Base-by-base conservation (phyloP, 2,113 vertebrate species). In the Holacanthus passer region DNA sequence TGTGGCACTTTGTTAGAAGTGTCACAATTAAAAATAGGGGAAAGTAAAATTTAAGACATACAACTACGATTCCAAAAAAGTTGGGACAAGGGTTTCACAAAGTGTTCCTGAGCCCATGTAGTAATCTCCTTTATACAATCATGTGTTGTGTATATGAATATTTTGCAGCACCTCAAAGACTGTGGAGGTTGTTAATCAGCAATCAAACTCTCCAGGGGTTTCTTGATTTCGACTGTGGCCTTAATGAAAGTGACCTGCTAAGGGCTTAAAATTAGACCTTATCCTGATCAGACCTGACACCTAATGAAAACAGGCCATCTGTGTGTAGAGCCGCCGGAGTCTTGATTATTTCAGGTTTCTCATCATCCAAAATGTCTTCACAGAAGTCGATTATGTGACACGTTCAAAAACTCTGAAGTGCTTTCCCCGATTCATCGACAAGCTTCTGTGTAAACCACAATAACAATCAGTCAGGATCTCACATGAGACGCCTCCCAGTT, bases 331-430 rank as follows among this genome's bases (percentile, higher is more conserved):
- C 27, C n/a, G 39, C 48, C 52, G 14, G 43, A 2, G 10, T 66
- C 48, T 71, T 82, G 58, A 59, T 80, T 75, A 70, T 74, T 74
- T 71, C 71, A 58, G 50, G 47, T 68, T 62, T 78, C 43, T 66
- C 52, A 73, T 68, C 41, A 62, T 27, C 24, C 2, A 37, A 12
- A 73, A 64, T 24, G 27, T 19, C 19, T 71, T 35, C 2, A 45
- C 2, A 0, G 43, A 67, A 66, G 62, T 78, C 0, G 0, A 73
- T 76, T 72, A 8, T 69, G 77, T 65, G 60, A 48, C 68, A 56
- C 12, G 19, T 65, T 80, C 50, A 66, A 13, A 59, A 22, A 32
- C 39, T 66, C 32, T 53, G 10, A 71, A 10, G 27, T 59, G 20
- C n/a, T 80, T 77, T 63, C 16, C 5, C 13, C 13, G 29, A 48